These are phyloP conservation scores for Corythornis cristatus DNA, from an alignment of 2,113 vertebrate species.

Conservation along the genomic window DNA sequence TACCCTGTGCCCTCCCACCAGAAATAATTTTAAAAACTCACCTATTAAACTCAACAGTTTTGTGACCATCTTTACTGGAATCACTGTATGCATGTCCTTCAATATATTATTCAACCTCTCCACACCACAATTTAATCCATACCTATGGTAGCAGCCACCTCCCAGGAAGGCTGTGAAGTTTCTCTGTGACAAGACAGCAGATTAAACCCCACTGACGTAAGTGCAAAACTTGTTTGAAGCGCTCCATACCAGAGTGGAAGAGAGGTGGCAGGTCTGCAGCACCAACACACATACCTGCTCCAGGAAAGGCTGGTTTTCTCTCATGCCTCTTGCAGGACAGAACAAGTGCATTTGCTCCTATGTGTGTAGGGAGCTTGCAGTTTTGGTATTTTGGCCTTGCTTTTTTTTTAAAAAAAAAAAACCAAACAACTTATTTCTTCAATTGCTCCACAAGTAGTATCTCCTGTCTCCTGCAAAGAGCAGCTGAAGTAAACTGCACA, in stretches of 20 bases:
- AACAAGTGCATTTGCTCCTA: not conserved
- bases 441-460: not conserved
- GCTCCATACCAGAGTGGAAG: accelerated
- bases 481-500: not conserved
- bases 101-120: not conserved
- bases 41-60: accelerated
- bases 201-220: not conserved
- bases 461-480: not conserved
- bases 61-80: not conserved
- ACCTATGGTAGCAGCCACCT: not conserved
- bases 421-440: not conserved
- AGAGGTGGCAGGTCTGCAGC: not conserved
- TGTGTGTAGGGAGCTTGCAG: not conserved
- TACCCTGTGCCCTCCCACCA: not conserved
- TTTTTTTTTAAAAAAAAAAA: no score
- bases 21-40: not conserved
- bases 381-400: not conserved
- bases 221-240: not conserved
- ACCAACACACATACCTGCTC: not conserved
- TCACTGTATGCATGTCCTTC: accelerated
- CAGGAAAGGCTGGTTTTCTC: not conserved
- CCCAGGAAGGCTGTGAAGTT: not conserved
- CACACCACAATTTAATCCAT: not conserved
- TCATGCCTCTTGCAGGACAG: not conserved
- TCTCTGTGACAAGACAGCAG: not conserved